These are phyloP conservation scores for Callyntrura sp. DNA, from an alignment of 2,888 invertebrate genomes.

Conservation along the genomic window DNA sequence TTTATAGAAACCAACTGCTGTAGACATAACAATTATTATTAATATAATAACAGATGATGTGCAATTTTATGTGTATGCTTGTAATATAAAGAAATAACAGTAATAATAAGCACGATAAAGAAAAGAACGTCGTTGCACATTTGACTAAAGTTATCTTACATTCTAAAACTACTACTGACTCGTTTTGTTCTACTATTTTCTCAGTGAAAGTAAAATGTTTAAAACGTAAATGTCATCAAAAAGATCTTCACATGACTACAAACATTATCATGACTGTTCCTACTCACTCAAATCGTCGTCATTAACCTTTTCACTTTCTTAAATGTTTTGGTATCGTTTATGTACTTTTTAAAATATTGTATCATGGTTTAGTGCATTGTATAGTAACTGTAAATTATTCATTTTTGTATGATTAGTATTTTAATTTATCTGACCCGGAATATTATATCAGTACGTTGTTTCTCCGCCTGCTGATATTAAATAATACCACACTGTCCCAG, in stretches of 20 bases:
- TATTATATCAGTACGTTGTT: constrained; percentile 56
- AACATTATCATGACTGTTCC: constrained; percentile 24
- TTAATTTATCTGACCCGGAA: constrained; percentile 46
- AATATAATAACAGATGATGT: constrained; percentile 1
- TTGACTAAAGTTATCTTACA: constrained; percentile 4
- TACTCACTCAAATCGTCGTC: neutral
- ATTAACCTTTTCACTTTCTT: neutral
- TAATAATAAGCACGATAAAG: constrained; percentile 13
- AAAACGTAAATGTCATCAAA: constrained; percentile 14
- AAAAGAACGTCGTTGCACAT: constrained; percentile 19
- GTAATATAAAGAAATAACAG: neutral
- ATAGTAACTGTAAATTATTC: constrained; percentile 28
- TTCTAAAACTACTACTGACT: constrained; percentile 29
- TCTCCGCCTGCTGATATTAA: constrained; percentile 14
- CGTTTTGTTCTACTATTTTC: neutral
- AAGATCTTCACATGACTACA: constrained; percentile 41
- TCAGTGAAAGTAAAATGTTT: constrained; percentile 36
- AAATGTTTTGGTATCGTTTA: constrained; percentile 35
- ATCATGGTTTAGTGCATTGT: constrained; percentile 39
- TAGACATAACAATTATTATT: neutral
- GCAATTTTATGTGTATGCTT: neutral
- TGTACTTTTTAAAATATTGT: constrained; percentile 43
- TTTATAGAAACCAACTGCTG: neutral
- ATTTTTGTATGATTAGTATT: constrained; percentile 4
- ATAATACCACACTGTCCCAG: constrained; percentile 30